Conservation (phyloP, 2,797 vertebrate species). For the Euthynnus affinis region DNA sequence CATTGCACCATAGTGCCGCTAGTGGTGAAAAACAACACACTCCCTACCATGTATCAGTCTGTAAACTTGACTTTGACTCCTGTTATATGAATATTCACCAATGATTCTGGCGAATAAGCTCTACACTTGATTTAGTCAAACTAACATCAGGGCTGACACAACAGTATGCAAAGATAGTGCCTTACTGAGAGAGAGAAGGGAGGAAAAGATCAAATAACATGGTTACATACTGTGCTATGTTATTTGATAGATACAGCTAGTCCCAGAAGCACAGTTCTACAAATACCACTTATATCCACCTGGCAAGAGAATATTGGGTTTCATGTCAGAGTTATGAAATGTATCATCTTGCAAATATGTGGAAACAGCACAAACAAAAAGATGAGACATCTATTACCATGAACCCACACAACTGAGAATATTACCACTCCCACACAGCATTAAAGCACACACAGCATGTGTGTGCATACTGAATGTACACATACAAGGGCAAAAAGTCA, state of each 20-base stretch:
- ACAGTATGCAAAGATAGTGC: slow-evolving; percentile 73
- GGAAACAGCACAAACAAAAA: slow-evolving; percentile 75
- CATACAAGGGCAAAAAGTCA: slow-evolving; percentile 28
- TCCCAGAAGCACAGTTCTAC: slow-evolving; percentile 72
- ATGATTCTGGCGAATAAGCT: slow-evolving; percentile 49
- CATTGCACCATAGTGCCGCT: not conserved
- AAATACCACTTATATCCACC: slow-evolving; percentile 79
- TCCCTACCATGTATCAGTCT: not conserved
- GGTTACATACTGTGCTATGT: slow-evolving; percentile 72
- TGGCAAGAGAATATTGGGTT: slow-evolving; percentile 78
- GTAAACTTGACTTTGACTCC: slow-evolving; percentile 25
- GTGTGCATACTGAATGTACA: slow-evolving; percentile 39
- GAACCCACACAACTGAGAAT: slow-evolving; percentile 72
- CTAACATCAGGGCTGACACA: slow-evolving; percentile 55
- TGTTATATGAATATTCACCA: slow-evolving; percentile 36
- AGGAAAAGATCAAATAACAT: slow-evolving; percentile 74
- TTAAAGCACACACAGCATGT: slow-evolving; percentile 59
- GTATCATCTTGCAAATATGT: slow-evolving; percentile 78
- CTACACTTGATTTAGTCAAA: slow-evolving; percentile 57
- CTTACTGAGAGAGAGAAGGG: slow-evolving; percentile 51
- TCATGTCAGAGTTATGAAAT: slow-evolving; percentile 76
- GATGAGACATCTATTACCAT: slow-evolving; percentile 75
- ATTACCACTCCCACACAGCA: slow-evolving; percentile 72
- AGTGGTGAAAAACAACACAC: not conserved
- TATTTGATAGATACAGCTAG: slow-evolving; percentile 76